Conservation (phyloP, 2,113 vertebrate genomes). For the Hyperopisus bebe region DNA sequence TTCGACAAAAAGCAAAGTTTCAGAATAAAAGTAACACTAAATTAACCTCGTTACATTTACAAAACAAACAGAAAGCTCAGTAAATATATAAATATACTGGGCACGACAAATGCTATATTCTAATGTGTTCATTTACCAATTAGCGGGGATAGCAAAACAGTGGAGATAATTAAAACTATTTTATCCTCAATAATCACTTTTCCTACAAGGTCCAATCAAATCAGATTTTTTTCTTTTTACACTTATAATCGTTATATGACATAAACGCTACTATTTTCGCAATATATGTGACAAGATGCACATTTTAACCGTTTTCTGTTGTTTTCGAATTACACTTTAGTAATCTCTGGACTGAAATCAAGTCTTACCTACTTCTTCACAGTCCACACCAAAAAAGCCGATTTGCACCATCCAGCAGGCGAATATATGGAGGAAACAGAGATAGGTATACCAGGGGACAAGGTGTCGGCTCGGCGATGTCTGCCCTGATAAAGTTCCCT, state of each 20-base stretch:
- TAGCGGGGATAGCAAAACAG: background rate
- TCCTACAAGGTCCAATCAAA: background rate
- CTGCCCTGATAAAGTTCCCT: background rate
- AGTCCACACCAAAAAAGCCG: background rate
- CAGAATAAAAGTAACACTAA: background rate
- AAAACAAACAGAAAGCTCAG: background rate
- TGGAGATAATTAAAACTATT: background rate
- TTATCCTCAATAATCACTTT: background rate
- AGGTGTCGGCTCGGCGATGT: background rate
- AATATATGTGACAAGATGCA: background rate
- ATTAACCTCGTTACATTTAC: background rate
- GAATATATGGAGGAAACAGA: background rate
- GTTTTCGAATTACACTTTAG: background rate
- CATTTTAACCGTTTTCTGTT: background rate
- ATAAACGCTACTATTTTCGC: background rate
- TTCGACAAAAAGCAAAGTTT: background rate
- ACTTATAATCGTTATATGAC: background rate
- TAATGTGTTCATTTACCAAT: background rate
- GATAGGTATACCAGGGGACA: background rate
- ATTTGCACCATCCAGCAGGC: background rate
- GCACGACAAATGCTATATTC: background rate
- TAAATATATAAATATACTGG: background rate
- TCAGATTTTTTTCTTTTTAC: background rate
- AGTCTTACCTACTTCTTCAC: background rate
- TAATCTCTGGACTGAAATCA: background rate